These are phyloP conservation scores for Chromobotia macracanthus DNA, from an alignment of 2,797 vertebrate genomes.

Conservation along the genomic window DNA sequence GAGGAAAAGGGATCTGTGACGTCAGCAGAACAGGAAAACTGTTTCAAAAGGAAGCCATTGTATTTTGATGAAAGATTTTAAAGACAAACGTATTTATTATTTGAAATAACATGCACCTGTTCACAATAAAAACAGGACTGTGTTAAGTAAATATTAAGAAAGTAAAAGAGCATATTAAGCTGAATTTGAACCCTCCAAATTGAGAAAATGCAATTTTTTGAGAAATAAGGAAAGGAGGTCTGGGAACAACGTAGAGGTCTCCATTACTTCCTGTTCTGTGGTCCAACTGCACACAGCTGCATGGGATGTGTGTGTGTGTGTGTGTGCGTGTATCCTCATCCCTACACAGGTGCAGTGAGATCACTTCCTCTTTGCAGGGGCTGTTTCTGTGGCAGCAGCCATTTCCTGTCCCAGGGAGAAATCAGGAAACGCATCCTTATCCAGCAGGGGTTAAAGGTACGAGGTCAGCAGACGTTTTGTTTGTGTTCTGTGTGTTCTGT, in stretches of 20 bases:
- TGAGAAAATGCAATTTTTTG: not conserved
- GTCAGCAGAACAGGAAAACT: too few relatives aligned
- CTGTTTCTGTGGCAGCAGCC: conserved; percentile 66
- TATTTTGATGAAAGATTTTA: too few relatives aligned
- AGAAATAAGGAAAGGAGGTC: conserved; percentile 8
- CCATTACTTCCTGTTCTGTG: conserved; percentile 72
- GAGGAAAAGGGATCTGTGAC: too few relatives aligned
- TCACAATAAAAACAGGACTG: too few relatives aligned
- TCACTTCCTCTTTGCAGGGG: conserved; percentile 73
- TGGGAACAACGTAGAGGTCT: conserved; percentile 51
- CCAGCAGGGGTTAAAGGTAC: conserved; percentile 67
- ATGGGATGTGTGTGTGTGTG: conserved; percentile 64
- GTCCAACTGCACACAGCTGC: conserved; percentile 74
- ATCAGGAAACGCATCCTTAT: conserved; percentile 81
- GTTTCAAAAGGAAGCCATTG: too few relatives aligned
- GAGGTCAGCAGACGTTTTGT: conserved; percentile 41
- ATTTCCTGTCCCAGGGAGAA: conserved; percentile 77
- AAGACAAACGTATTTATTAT: too few relatives aligned
- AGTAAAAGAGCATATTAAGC: not conserved
- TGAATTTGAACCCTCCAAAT: not conserved
- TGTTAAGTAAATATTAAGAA: not conserved
- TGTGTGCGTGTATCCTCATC: conserved; percentile 55
- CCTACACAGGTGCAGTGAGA: conserved; percentile 79
- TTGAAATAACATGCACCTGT: too few relatives aligned
- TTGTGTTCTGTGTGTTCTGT: not conserved